Base-by-base conservation (phyloP, 2,888 invertebrate species). In the Laspeyria flexula region DNA sequence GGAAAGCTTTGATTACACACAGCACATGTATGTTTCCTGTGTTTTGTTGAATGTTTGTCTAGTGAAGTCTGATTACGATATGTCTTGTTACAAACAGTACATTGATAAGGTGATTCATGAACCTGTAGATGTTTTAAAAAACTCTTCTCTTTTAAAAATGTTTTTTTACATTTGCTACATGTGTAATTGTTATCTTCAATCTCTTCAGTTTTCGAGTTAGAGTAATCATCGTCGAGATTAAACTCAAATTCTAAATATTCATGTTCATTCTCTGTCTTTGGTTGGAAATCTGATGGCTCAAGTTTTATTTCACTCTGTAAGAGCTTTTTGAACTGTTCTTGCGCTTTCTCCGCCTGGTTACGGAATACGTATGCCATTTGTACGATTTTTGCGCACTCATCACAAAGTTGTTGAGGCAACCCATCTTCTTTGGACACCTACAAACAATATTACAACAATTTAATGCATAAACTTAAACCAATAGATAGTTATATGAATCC, bases 381-480 rank as follows among this genome's bases (percentile, higher is more conserved):
- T 11, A 94, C 82, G 44, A 86, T 82, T 50, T 85, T 84, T 0
- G 90, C 86, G 75, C 95, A 95, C 5, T 85, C 80, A 55, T 82
- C 67, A 68, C 95, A 95, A 39, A 95, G 83, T 44, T 89, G 89
- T 68, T 94, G 93, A 0, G 95, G 95, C 45, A 95, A 75, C 30
- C 93, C 93, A 83, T 95, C 95, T 31, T 90, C 90, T 62, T 77
- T 73, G 10, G 73, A 65, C 1, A 89, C 77, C 93, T 93, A 71
- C 1, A 52, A 46, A 3, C 38, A 35, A 42, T 7, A 23, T 34
- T n/a, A 29, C 4, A 21, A 2, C 1, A 16, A 16, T 15, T 25
- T 7, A 25, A 25, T 25, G 9, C 25, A 25, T 1, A 25, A 25
- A 7, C 9, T 25, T 25, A n/a, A 4, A 25, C 25, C 3, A 6